These are phyloP conservation scores for Cossypha dichroa DNA, from an alignment of 2,797 vertebrate genomes.

Conservation along the genomic window DNA sequence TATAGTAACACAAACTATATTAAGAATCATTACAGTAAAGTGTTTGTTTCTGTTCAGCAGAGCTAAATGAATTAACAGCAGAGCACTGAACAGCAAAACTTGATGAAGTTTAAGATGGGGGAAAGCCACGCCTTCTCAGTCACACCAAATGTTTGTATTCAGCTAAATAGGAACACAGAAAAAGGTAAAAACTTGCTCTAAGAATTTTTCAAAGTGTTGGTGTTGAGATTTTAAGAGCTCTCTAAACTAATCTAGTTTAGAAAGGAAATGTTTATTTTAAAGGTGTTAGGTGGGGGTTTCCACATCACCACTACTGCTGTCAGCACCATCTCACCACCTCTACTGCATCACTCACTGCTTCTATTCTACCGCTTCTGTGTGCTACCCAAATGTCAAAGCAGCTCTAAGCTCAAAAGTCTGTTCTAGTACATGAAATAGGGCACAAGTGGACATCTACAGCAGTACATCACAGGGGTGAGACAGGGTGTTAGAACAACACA, in stretches of 20 bases:
- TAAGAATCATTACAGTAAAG: neutral
- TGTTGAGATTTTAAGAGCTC: neutral
- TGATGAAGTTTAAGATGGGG: neutral
- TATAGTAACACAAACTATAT: neutral
- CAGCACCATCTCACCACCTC: neutral
- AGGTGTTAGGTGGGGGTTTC: neutral
- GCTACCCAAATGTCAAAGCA: neutral
- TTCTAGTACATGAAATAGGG: neutral
- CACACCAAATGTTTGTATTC: neutral
- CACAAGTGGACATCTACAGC: neutral
- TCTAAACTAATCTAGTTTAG: neutral
- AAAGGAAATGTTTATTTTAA: neutral
- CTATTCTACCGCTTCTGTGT: neutral
- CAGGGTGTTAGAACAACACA: neutral
- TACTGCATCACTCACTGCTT: neutral
- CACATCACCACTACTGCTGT: neutral
- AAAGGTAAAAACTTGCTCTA: neutral
- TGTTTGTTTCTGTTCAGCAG: neutral
- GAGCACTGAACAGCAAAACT: neutral
- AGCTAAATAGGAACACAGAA: neutral
- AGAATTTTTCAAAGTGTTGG: neutral
- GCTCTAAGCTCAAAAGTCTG: neutral
- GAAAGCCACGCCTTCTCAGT: neutral
- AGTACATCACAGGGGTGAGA: neutral
- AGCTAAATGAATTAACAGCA: neutral